A percentile compares a stretch with the other conserved stretches of the same genome.
Conservation (phyloP, 64 coral and sea anemone species). For the Stichodactyla helianthus region DNA sequence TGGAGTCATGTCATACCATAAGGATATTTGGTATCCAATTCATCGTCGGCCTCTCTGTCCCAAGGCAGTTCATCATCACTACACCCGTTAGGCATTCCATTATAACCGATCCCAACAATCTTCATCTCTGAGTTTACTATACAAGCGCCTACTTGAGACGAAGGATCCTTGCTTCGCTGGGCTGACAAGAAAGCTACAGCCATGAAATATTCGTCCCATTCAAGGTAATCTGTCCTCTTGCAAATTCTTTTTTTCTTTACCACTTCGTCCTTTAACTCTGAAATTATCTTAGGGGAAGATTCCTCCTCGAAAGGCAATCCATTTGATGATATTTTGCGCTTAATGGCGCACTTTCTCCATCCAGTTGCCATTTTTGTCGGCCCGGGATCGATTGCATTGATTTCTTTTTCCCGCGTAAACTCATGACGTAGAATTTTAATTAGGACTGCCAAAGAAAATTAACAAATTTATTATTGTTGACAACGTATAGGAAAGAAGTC, state of each 20-base stretch:
- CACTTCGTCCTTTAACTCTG: background rate
- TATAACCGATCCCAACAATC: slow-evolving; percentile 95
- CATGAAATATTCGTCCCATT: slow-evolving; percentile 96
- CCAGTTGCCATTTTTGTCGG: background rate
- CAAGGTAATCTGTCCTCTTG: slow-evolving; percentile 73
- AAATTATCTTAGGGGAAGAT: background rate
- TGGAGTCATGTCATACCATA: slow-evolving; percentile 43
- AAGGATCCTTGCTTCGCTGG: slow-evolving; percentile 87
- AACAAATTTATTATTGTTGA: no score
- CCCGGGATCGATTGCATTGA: background rate
- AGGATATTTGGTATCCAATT: slow-evolving; percentile 89
- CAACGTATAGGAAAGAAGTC: no score
- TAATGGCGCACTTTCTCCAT: background rate
- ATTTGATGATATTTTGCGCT: background rate
- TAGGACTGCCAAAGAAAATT: no score
- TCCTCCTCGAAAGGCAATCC: background rate
- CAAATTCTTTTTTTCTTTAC: background rate
- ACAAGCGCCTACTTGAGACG: slow-evolving; percentile 83
- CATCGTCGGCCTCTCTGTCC: slow-evolving; percentile 54
- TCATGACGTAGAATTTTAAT: background rate
- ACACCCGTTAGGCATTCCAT: slow-evolving; percentile 94
- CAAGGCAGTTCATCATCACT: slow-evolving; percentile 88
- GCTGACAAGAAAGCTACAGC: slow-evolving; percentile 89
- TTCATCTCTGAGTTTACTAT: slow-evolving; percentile 78
- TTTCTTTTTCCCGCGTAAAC: slow-evolving; percentile 20